Conservation (phyloP, 1,140 invertebrate genomes). For the Drosophila tani region DNA sequence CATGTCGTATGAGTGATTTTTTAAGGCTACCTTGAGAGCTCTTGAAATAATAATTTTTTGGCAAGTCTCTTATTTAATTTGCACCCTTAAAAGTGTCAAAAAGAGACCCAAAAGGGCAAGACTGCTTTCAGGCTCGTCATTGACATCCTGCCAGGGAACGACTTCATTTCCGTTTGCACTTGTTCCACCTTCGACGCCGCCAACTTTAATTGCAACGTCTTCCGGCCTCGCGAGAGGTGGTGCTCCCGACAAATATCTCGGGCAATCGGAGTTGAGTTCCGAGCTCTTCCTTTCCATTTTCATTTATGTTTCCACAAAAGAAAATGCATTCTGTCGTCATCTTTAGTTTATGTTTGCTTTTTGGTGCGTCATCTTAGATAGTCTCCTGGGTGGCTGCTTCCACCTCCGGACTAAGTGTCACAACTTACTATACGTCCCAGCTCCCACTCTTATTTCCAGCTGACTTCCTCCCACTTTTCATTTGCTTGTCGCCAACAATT, state of each 20-base stretch:
- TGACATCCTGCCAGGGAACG: constrained; percentile 10
- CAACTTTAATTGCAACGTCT: constrained; percentile 48
- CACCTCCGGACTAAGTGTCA: neutral
- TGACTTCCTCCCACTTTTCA: neutral
- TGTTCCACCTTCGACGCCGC: neutral
- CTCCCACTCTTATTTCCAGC: neutral
- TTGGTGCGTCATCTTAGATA: constrained; percentile 8
- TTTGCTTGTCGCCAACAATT: neutral
- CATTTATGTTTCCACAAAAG: neutral
- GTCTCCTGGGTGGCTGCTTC: neutral
- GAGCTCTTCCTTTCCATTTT: neutral
- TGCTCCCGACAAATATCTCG: neutral
- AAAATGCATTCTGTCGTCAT: constrained; percentile 1
- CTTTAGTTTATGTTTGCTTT: neutral
- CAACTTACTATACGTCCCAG: neutral
- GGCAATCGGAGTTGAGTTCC: neutral
- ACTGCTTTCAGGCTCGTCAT: neutral
- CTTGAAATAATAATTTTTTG: neutral
- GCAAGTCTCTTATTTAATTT: neutral
- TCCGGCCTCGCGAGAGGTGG: constrained; percentile 22
- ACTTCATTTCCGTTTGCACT: constrained; percentile 21
- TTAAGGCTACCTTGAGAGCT: neutral
- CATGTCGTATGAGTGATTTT: constrained; percentile 12
- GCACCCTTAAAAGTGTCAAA: neutral
- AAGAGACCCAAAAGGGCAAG: neutral